Evolutionary conservation across 2,113 vertebrate genomes (phyloP).

Genomic region (Gobiocypris rarus): DNA sequence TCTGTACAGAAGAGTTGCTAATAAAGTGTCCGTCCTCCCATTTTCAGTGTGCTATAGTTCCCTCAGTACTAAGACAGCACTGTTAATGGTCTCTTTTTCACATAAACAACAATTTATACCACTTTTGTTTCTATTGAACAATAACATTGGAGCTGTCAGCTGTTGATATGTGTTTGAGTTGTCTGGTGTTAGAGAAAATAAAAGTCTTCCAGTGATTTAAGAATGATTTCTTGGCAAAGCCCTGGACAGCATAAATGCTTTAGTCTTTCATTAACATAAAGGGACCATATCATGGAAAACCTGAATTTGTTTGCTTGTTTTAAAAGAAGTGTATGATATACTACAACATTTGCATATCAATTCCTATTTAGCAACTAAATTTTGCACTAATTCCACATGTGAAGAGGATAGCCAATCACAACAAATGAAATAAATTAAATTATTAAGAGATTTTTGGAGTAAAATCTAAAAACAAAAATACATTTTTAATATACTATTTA

Average conservation of each 20-base stretch:
- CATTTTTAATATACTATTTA: too few relatives aligned
- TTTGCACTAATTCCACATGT: neutral
- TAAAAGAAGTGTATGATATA: neutral
- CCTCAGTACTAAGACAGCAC: neutral
- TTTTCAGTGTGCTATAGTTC: constrained; percentile 41
- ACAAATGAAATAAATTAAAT: neutral
- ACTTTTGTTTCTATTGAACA: constrained; percentile 7
- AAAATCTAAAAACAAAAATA: too few relatives aligned
- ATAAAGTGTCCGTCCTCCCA: constrained; percentile 67
- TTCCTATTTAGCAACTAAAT: neutral
- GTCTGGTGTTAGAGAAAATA: neutral
- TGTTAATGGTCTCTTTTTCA: constrained; percentile 21
- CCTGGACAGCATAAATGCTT: neutral
- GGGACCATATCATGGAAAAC: neutral
- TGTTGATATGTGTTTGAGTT: neutral
- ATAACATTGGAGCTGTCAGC: neutral
- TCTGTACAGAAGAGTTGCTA: constrained; percentile 62
- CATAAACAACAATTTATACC: constrained; percentile 30
- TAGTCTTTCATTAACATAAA: neutral
- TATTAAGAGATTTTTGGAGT: too few relatives aligned
- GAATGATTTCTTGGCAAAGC: neutral
- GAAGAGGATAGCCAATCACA: neutral
- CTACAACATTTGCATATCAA: neutral
- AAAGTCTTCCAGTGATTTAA: neutral
- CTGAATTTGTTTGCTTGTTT: neutral